These are phyloP conservation scores for Nephrotoma appendiculata DNA, from an alignment of 2,888 invertebrate genomes.

Conservation along the genomic window DNA sequence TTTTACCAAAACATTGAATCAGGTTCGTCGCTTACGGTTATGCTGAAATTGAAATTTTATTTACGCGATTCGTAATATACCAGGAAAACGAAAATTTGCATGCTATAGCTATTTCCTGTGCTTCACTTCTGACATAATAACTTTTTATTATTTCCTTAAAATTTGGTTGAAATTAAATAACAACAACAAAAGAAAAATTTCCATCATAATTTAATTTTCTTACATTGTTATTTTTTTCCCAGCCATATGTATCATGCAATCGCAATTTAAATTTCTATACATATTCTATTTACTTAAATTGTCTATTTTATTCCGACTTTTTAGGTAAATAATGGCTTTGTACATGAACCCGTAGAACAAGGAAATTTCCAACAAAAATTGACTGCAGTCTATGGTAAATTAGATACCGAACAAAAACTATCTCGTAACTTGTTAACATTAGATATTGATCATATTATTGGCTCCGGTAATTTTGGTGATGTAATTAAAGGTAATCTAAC, in stretches of 20 bases:
- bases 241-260: not conserved
- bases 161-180: not conserved
- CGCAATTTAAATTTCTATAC: not conserved
- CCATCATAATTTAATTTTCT: not conserved
- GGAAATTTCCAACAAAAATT: constrained; percentile 60
- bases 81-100: not conserved
- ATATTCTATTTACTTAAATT: not conserved
- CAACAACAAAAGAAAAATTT: not conserved
- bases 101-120: not conserved
- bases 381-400: constrained; percentile 44
- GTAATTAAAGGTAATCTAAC: constrained; percentile 55
- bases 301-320: constrained; percentile 9
- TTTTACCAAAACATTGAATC: no score
- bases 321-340: constrained; percentile 60
- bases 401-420: constrained; percentile 35
- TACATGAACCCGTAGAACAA: constrained; percentile 63
- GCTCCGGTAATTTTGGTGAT: constrained; percentile 63
- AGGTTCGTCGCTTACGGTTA: no score
- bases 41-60: not conserved
- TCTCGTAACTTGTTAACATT: constrained; percentile 58
- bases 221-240: not conserved
- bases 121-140: not conserved
- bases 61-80: not conserved
- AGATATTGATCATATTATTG: constrained; percentile 51
- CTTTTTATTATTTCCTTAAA: not conserved